A percentile compares a stretch with the other conserved stretches of the same genome.
Evolutionary conservation across 2,888 invertebrate species (phyloP).

Genomic region (Caenorhabditis japonica): DNA sequence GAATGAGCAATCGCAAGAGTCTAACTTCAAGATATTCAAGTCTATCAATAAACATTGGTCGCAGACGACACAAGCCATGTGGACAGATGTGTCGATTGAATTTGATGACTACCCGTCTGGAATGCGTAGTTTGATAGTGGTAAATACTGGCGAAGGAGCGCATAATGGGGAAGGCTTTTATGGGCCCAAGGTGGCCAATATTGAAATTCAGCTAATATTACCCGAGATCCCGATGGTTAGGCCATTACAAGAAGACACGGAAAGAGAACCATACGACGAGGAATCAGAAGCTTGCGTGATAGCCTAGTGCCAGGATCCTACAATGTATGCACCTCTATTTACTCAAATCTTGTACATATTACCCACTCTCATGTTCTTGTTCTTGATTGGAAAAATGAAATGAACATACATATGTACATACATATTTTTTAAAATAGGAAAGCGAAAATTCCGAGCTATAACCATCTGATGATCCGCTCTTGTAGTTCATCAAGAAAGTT

Average conservation of each 20-base stretch:
- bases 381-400: too few species aligned
- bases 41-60: conserved; percentile 15
- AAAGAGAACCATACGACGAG: neutral
- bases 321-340: too few species aligned
- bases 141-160: conserved; percentile 22
- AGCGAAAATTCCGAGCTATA: too few species aligned
- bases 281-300: too few species aligned
- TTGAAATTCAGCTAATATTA: conserved; percentile 24
- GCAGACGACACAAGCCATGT: conserved; percentile 19
- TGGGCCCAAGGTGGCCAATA: conserved; percentile 42
- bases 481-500: too few species aligned
- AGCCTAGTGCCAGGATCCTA: too few species aligned
- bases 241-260: neutral
- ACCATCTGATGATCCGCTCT: too few species aligned
- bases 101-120: neutral
- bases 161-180: conserved; percentile 36
- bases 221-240: conserved; percentile 3
- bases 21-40: conserved; percentile 3
- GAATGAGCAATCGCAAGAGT: neutral
- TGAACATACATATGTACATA: too few species aligned
- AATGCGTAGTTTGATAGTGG: conserved; percentile 16
- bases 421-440: too few species aligned
- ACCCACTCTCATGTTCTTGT: too few species aligned
- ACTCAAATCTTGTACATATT: too few species aligned
- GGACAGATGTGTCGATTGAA: conserved; percentile 10